Conservation (phyloP, 2,797 vertebrate species). For the Acipenser transmontanus region DNA sequence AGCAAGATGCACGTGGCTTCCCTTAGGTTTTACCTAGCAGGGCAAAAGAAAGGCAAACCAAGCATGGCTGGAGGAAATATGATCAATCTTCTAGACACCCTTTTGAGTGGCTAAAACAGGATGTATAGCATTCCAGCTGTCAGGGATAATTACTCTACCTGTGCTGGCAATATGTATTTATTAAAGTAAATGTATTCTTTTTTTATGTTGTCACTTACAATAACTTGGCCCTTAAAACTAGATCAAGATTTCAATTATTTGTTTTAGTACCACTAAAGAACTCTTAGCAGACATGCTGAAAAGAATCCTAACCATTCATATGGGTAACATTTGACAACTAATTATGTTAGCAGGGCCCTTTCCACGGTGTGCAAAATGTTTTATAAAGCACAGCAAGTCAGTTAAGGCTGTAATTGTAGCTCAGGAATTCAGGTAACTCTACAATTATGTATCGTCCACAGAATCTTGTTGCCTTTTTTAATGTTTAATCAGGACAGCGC, state of each 20-base stretch:
- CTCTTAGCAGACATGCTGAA: background rate
- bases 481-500: no score
- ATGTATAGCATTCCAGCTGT: background rate
- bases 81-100: slow-evolving; percentile 2
- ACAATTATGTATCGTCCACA: no score
- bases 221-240: background rate
- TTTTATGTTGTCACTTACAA: background rate
- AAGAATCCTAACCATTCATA: background rate
- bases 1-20: background rate
- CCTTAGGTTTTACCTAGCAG: slow-evolving; percentile 1
- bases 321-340: background rate
- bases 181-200: background rate
- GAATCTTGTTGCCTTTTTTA: no score
- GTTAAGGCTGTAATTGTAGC: no score
- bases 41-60: background rate
- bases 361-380: background rate
- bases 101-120: background rate
- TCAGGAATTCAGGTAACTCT: no score
- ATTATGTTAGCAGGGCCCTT: background rate
- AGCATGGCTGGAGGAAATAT: slow-evolving; percentile 1
- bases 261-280: background rate
- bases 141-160: background rate
- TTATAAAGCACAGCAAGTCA: no score
- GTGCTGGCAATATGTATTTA: background rate
- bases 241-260: background rate